phyloP scores from a whole-genome alignment of 2,113 vertebrate genomes.

The Hemiscyllium ocellatum region DNA sequence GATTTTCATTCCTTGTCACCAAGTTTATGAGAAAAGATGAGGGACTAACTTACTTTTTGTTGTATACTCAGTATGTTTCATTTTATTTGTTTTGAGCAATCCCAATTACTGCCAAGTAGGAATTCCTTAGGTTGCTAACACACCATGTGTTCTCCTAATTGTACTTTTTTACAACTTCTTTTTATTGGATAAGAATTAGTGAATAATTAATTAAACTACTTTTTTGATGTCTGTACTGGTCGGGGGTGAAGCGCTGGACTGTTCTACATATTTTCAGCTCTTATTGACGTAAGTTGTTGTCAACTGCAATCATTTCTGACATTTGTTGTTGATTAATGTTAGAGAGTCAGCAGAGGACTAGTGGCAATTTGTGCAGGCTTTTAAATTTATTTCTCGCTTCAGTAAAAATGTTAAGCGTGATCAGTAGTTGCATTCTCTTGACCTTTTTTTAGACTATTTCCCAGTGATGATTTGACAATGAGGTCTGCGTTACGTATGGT shows the following conservation, averaged over 20 bases:
- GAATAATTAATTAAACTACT: neutral
- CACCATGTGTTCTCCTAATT: neutral
- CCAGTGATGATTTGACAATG: neutral
- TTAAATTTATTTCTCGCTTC: neutral
- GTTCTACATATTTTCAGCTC: neutral
- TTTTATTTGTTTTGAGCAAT: neutral
- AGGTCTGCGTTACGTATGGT: neutral
- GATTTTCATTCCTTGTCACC: neutral
- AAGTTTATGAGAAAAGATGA: neutral
- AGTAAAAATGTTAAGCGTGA: neutral
- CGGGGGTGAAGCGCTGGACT: neutral
- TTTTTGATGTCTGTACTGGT: neutral
- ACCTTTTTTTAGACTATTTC: neutral
- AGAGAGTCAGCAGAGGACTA: neutral
- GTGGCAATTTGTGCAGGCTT: neutral
- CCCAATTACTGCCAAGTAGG: neutral
- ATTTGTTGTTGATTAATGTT: neutral
- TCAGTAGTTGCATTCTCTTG: neutral
- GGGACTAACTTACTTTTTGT: neutral
- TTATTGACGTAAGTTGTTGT: neutral
- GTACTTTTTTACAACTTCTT: neutral
- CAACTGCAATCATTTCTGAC: neutral
- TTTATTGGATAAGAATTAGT: neutral
- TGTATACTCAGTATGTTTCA: neutral
- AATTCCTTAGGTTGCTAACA: neutral